Percentiles rank a stretch among this genome's conserved stretches.
Evolutionary conservation across 2,797 vertebrate species (phyloP).

Genomic region (Fratercula arctica): DNA sequence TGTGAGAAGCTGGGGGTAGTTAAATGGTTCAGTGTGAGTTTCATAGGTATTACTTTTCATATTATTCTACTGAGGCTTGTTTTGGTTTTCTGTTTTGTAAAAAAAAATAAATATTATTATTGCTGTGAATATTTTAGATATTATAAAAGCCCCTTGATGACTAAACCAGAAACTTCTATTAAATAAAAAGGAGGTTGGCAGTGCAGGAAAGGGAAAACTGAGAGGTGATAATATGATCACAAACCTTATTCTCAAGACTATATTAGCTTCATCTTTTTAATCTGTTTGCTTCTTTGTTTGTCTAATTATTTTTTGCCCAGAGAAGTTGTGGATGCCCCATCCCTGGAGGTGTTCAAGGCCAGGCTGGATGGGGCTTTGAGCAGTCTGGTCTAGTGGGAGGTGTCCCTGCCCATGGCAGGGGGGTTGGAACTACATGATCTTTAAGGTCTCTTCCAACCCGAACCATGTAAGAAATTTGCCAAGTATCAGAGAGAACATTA

Average conservation of each 20-base stretch:
- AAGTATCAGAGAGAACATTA: not conserved
- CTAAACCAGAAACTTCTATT: not conserved
- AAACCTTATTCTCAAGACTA: conserved; percentile 6
- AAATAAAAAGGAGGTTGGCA: not conserved
- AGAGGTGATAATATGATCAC: not conserved
- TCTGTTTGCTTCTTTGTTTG: conserved; percentile 18
- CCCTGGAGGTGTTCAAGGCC: too few relatives aligned
- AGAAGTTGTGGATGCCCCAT: too few relatives aligned
- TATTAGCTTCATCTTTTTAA: conserved; percentile 6
- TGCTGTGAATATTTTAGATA: not conserved
- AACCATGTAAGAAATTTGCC: not conserved
- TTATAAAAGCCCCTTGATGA: not conserved
- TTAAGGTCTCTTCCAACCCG: too few relatives aligned
- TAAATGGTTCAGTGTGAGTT: not conserved
- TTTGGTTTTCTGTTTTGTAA: not conserved
- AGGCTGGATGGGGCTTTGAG: too few relatives aligned
- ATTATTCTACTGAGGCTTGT: not conserved
- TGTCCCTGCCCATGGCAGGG: too few relatives aligned
- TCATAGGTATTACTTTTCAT: not conserved
- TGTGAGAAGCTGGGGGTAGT: not conserved
- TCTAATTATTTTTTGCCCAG: conserved; percentile 17
- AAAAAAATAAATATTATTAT: not conserved
- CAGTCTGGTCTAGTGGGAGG: too few relatives aligned
- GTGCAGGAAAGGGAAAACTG: not conserved
- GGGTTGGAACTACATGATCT: too few relatives aligned